Evolutionary conservation across 2,113 vertebrate species (phyloP).

Genomic region (Ibidorhyncha struthersii): DNA sequence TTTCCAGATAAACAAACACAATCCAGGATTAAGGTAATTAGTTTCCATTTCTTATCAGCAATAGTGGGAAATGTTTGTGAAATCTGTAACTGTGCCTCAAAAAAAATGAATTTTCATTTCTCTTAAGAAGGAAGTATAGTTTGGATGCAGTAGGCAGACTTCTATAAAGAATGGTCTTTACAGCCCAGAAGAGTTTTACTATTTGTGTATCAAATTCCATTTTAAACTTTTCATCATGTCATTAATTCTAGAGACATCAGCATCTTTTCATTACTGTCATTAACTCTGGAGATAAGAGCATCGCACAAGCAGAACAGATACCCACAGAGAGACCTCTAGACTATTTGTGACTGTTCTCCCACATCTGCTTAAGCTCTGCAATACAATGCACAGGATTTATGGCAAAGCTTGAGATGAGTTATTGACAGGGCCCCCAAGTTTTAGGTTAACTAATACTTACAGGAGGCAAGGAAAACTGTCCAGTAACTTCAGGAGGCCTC

Average conservation of each 20-base stretch:
- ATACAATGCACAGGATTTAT: not conserved
- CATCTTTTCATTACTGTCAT: not conserved
- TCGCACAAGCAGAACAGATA: not conserved
- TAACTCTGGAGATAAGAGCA: not conserved
- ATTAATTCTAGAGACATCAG: not conserved
- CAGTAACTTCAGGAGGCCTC: conserved; percentile 93
- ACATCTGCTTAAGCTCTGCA: not conserved
- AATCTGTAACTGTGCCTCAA: not conserved
- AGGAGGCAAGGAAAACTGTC: conserved; percentile 90
- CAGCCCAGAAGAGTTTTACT: not conserved
- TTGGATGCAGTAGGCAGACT: not conserved
- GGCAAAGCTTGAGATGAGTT: not conserved
- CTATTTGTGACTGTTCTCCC: not conserved
- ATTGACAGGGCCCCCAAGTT: not conserved
- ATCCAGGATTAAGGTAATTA: not conserved
- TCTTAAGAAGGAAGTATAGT: not conserved
- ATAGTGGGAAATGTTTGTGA: not conserved
- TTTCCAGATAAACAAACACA: not conserved
- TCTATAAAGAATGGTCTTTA: not conserved
- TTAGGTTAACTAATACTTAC: conserved; percentile 74
- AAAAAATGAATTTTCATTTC: not conserved
- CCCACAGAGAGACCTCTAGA: not conserved
- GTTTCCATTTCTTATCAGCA: not conserved
- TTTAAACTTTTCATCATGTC: not conserved
- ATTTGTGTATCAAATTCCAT: not conserved